Percentiles rank a stretch among this genome's conserved stretches.
These are phyloP conservation scores for Acanthurus tractus DNA, from an alignment of 2,797 vertebrate genomes.

Conservation along the genomic window DNA sequence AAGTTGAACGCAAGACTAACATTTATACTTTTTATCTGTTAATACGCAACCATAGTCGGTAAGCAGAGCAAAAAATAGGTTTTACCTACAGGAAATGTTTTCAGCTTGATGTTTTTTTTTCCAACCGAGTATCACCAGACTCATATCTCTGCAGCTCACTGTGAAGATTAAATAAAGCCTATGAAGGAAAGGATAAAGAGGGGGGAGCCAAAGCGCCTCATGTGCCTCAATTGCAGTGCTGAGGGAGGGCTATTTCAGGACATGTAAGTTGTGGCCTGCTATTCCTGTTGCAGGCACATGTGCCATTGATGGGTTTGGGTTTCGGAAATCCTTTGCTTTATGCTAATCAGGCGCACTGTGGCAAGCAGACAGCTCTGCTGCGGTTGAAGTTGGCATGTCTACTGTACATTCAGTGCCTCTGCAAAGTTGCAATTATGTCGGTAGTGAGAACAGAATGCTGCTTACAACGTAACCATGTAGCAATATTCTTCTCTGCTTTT, in stretches of 20 bases:
- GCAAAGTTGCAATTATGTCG: slow-evolving; percentile 83
- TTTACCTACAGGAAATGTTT: slow-evolving; percentile 13
- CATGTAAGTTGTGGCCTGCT: slow-evolving; percentile 83
- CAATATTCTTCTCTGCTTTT: slow-evolving; percentile 20
- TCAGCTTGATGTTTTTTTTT: slow-evolving; percentile 1
- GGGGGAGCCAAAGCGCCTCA: slow-evolving; percentile 48
- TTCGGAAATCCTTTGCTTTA: slow-evolving; percentile 85
- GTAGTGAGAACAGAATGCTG: slow-evolving; percentile 77
- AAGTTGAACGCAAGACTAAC: slow-evolving; percentile 13
- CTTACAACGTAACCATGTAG: slow-evolving; percentile 57
- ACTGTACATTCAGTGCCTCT: slow-evolving; percentile 76
- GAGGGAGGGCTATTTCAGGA: slow-evolving; percentile 80
- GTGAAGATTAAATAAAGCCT: slow-evolving; percentile 70
- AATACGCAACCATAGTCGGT: background rate
- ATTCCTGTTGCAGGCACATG: slow-evolving; percentile 83
- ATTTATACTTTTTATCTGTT: background rate
- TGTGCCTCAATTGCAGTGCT: slow-evolving; percentile 71
- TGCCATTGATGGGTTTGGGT: slow-evolving; percentile 85
- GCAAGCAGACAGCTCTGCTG: slow-evolving; percentile 79
- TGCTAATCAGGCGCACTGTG: slow-evolving; percentile 85
- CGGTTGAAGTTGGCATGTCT: slow-evolving; percentile 80
- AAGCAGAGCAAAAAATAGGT: slow-evolving; percentile 1
- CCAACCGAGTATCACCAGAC: slow-evolving; percentile 32
- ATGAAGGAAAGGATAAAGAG: slow-evolving; percentile 51
- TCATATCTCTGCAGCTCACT: slow-evolving; percentile 50